Base-by-base conservation (phyloP, 2,113 vertebrate species). In the Vulpes lagopus region DNA sequence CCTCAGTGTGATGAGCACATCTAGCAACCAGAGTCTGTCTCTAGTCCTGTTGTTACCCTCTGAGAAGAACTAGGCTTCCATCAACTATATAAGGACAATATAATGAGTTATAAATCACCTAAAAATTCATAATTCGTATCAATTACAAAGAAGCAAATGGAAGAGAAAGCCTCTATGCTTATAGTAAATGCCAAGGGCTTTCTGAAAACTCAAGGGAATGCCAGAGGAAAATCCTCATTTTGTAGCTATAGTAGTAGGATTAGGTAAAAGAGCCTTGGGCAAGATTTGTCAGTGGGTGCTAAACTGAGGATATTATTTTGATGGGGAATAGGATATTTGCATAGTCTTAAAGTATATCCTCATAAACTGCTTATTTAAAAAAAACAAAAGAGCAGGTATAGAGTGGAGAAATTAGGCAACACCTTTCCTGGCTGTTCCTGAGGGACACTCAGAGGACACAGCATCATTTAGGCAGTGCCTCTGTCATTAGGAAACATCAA, bases 221-320 rank as follows among this genome's bases (percentile, higher is more conserved):
- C n/a, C 94, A 30, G 60, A 57, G 25, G 53, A 83, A 96, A 74
- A 51, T 27, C 23, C 30, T 86, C 23, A 57, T 67, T 96, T 94
- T 91, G 10, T 3, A 92, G 15, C 27, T 25, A 0, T 92, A 17
- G 20, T 85, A 27, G 17, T 64, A 65, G 53, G 55, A 60, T 81
- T 35, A 84, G 53, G 11, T 35, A 12, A 71, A 49, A 60, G 55
- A 62, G 35, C 55, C 35, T 3, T 84, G 69, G 49, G 3, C 14
- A 82, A 7, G 17, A 38, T 23, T 74, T 25, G 59, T 51, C 25
- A 22, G 2, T 71, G 35, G 15, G n/a, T 67, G 8, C 35, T 51
- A 57, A 78, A 65, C 67, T 38, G 55, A 89, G 17, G 73, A 12
- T 16, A 64, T 16, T 51, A 35, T 96, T 71, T 93, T 96, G 43